These are phyloP conservation scores for Cheirogaleus medius DNA, from an alignment of 2,113 vertebrate species.

Conservation along the genomic window DNA sequence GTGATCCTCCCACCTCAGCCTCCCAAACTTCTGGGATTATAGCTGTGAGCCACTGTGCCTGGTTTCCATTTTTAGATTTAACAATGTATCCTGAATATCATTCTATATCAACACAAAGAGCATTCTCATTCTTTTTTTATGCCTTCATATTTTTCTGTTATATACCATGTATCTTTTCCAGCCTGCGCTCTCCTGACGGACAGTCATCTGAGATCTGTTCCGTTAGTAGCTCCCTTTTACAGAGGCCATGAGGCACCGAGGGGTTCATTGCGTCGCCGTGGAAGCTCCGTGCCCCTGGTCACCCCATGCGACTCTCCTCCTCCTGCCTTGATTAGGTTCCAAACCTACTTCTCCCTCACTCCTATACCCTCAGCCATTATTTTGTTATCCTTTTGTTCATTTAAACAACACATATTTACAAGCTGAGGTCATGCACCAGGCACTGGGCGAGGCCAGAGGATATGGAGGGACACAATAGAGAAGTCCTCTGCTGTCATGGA, in stretches of 20 bases:
- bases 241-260: accelerated
- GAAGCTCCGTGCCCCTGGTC: neutral
- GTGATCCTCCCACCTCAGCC: no score
- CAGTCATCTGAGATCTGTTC: neutral
- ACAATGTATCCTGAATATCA: neutral
- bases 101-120: neutral
- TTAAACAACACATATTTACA: neutral
- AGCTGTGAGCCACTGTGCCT: no score
- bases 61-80: neutral
- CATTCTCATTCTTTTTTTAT: neutral
- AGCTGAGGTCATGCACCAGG: neutral
- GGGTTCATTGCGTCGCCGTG: neutral
- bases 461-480: neutral
- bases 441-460: neutral
- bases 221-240: neutral
- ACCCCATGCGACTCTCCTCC: neutral
- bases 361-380: neutral
- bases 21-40: no score
- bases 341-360: neutral
- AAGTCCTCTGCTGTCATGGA: neutral
- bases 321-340: neutral
- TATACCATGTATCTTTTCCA: no score
- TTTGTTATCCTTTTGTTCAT: neutral
- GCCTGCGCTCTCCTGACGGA: neutral
- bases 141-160: neutral